phyloP scores from a whole-genome alignment of 2,113 vertebrate species.

The Furnarius figulus region DNA sequence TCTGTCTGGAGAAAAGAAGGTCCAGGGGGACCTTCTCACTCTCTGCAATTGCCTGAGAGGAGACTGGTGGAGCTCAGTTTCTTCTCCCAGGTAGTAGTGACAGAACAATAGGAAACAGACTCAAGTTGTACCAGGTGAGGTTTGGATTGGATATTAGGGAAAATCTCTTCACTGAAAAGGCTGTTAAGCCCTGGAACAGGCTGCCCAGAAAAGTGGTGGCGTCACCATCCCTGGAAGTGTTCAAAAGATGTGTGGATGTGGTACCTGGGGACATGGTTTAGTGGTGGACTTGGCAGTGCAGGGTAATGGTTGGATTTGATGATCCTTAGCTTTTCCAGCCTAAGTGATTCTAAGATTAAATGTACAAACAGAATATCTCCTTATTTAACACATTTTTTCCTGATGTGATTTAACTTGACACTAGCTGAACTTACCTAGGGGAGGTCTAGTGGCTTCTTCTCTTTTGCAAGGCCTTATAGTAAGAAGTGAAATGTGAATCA shows the following conservation, averaged over 20 bases:
- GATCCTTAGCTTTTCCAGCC: not conserved
- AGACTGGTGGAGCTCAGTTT: not conserved
- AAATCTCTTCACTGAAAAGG: not conserved
- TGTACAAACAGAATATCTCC: not conserved
- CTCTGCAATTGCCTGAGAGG: not conserved
- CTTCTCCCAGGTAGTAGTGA: not conserved
- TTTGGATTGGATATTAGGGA: not conserved
- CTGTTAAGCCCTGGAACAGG: not conserved
- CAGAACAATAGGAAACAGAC: not conserved
- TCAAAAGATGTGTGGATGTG: not conserved
- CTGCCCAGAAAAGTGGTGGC: not conserved
- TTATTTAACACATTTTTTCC: not conserved
- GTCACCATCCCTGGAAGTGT: not conserved
- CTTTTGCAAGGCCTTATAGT: not conserved
- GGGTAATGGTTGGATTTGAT: not conserved
- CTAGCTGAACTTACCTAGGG: not conserved
- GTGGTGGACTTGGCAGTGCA: not conserved
- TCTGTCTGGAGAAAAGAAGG: not conserved
- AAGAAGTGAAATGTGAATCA: not conserved
- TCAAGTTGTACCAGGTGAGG: not conserved
- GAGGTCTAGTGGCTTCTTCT: not conserved
- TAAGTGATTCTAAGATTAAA: not conserved
- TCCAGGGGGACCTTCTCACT: not conserved
- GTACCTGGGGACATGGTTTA: not conserved
- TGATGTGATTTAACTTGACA: not conserved